Base-by-base conservation (phyloP, 1,140 invertebrate genomes). In the Macrotrachela quadricornifera region DNA sequence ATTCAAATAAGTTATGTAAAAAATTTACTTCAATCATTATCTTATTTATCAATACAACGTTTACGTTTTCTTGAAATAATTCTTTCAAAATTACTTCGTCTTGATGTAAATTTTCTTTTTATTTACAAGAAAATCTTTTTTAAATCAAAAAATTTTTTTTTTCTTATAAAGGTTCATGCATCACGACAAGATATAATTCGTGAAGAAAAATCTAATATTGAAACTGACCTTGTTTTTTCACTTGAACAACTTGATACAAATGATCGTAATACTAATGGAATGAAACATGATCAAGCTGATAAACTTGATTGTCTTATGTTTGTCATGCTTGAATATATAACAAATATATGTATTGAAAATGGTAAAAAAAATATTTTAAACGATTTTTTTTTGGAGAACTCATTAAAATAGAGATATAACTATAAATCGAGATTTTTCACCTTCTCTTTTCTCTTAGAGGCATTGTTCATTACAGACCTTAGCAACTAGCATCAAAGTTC, bases 301-400 rank as follows among this genome's bases (percentile, higher is more conserved):
- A 75, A 73, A 44, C 62, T 82, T 45, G 80, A 83, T 61, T 59
- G 76, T 18, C 75, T 78, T 51, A 73, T 82, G 69, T 65, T 75
- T 49, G 66, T 74, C 59, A 54, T 81, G 18, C 73, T 79, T 46
- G 62, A 66, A 53, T 81, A 75, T 59, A 66, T 80, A 46, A 30
- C 2, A 4, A 30, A 66, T 16, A 65, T 66, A 38, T 77, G 75
- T 59, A 54, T 58, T 14, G 51, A 53, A 2, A 30, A 30, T 30
- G 21, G 21, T 30, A 30, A 30, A 30, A 4, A 30, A 30, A 30
- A 8, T n/a, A n/a, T n/a, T n/a, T n/a, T n/a, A n/a, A n/a, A n/a
- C n/a, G n/a, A n/a, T n/a, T n/a, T n/a, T n/a, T n/a, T n/a, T n/a
- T n/a, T n/a, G n/a, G n/a, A n/a, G n/a, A n/a, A n/a, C n/a, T n/a